Base-by-base conservation (phyloP, 1,140 invertebrate species). In the Goniozus legneri region DNA sequence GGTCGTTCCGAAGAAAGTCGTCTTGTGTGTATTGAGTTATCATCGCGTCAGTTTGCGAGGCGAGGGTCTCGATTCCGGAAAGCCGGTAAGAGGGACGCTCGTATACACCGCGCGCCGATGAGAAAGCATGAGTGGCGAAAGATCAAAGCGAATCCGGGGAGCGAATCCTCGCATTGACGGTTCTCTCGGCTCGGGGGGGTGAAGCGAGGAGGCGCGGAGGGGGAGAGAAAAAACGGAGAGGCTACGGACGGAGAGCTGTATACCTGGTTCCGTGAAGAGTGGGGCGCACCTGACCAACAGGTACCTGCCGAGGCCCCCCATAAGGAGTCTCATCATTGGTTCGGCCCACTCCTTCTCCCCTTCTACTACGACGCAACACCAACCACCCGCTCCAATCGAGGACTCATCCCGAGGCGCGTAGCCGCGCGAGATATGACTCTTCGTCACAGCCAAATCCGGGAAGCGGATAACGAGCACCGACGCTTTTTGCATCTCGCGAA, bases 261-360 rank as follows among this genome's bases (percentile, higher is more conserved):
- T 8, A 13, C 33, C 41, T 15, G 35, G 34, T 30, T 33, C 22
- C 31, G 35, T 15, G 50, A 38, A 55, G 59, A 60, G 65, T 67
- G 67, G 65, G 67, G 56, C 44, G 34, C 56, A 61, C 52, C 51
- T 61, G 55, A 64, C 61, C 69, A 69, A 68, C 65, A 62, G 59
- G 62, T 65, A 65, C 56, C 57, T 54, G 56, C 44, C 56, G 56
- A 58, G 54, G 56, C 48, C 61, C 58, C 58, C 64, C 53, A 60
- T 63, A 63, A 59, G 55, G 54, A 56, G 44, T 56, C 58, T 53
- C 56, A 56, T 65, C 61, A 66, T 73, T 71, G 69, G 69, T 56
- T 62, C 59, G 38, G 58, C 61, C 55, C 53, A 57, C 47, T 55
- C 62, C 50, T 55, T 62, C 66, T 57, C 48, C 44, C 40, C 27